Conservation (phyloP, 2,797 vertebrate species). For the Coranthus polyacanthus region DNA sequence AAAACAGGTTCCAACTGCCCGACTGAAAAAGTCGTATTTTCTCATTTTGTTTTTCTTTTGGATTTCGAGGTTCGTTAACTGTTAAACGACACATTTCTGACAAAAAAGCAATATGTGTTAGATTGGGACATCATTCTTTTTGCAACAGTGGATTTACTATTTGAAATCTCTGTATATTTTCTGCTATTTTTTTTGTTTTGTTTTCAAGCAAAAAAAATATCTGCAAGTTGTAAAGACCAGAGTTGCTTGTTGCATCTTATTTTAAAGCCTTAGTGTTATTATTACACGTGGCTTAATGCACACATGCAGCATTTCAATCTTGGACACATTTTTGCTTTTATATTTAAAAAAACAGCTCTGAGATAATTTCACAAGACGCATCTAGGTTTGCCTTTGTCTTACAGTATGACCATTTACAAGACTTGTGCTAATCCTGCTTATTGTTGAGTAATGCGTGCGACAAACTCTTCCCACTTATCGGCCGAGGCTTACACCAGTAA, state of each 20-base stretch:
- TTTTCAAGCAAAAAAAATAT: no score
- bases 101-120: conserved; percentile 9
- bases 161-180: conserved; percentile 12
- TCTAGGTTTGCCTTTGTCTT: conserved; percentile 12
- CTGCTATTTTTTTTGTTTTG: no score
- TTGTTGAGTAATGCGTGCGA: conserved; percentile 36
- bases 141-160: neutral
- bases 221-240: conserved; percentile 15
- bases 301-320: conserved; percentile 1
- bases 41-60: no score
- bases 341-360: no score
- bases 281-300: conserved; percentile 22
- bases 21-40: conserved; percentile 28
- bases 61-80: neutral
- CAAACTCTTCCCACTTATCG: conserved; percentile 38
- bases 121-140: neutral
- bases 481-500: conserved; percentile 57
- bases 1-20: conserved; percentile 33
- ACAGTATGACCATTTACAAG: conserved; percentile 19
- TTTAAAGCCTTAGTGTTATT: conserved; percentile 45
- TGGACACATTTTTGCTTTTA: no score
- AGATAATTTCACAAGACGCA: neutral
- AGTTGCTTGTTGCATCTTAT: conserved; percentile 17
- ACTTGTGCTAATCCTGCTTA: conserved; percentile 26
- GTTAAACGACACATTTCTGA: conserved; percentile 17